Evolutionary conservation across 2,888 invertebrate genomes (phyloP), one percentile per base, ranked within the genome.

Genomic region (Lasioglossum lativentre): DNA sequence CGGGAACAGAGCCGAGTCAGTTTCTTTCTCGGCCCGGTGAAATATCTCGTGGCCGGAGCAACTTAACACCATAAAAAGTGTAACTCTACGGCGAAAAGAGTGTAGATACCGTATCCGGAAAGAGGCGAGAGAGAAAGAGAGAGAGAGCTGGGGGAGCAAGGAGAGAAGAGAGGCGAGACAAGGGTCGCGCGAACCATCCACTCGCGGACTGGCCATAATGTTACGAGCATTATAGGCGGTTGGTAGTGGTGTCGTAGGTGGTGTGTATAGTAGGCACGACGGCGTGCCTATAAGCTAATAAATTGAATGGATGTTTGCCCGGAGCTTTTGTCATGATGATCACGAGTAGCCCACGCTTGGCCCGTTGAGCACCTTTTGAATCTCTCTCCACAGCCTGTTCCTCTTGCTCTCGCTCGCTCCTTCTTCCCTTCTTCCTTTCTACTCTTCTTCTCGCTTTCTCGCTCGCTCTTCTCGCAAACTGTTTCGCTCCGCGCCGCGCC

Each of bases 301-400:
- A 94, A 94, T 94, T 94, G 93, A 94, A 91, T 90, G 93, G 92
- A 93, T 93, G 93, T 93, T 93, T 93, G 93, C 93, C 92, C 90
- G 91, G 86, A 90, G 92, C 93, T 93, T 94, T 94, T 94, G 94
- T 94, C 93, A 94, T 93, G 94, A 93, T 94, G 94, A 94, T 93
- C 92, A 91, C 90, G 92, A 90, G 91, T 92, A 91, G 92, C 93
- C 92, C 92, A 92, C 92, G 93, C 92, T 88, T 83, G 88, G 83
- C 85, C 89, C 83, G 88, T 91, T 87, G 88, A 86, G 87, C 90
- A 91, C 91, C 91, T 91, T 91, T 91, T 90, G 89, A 91, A 91
- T 91, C 87, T 90, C 89, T 87, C 91, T 88, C 83, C 82, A 75
- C 80, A 74, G 83, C 83, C 80, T 76, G 75, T 82, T 78, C 80